Conservation (phyloP, 2,113 vertebrate genomes). For the Toxostoma redivivum region DNA sequence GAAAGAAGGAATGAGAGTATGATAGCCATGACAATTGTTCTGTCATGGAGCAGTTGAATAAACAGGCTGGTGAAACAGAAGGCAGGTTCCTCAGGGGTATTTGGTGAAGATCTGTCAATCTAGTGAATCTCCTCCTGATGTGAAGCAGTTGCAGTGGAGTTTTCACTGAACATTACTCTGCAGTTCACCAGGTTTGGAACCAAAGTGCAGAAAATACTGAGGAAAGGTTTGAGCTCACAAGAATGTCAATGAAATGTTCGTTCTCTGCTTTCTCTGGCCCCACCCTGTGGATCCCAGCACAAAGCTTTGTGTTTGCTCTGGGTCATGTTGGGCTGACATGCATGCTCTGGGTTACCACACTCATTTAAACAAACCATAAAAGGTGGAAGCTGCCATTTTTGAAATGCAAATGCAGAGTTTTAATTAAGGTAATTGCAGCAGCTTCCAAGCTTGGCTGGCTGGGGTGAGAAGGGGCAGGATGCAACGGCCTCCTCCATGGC, state of each 20-base stretch:
- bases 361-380: neutral
- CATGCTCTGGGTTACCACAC: neutral
- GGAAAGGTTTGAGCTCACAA: neutral
- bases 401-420: neutral
- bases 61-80: neutral
- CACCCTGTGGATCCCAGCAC: neutral
- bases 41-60: neutral
- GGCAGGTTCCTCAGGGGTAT: neutral
- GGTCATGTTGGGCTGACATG: neutral
- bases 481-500: accelerated
- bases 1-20: accelerated
- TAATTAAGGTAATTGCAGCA: neutral
- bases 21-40: neutral
- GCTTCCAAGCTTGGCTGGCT: neutral
- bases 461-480: neutral
- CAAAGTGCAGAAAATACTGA: neutral
- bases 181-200: neutral
- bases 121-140: neutral
- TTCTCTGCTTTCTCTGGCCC: neutral
- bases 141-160: neutral
- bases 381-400: neutral
- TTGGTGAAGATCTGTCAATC: neutral
- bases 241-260: neutral
- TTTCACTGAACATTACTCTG: neutral
- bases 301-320: neutral